Base-by-base conservation (phyloP, 2,797 vertebrate genomes). In the Amniataba percoides region DNA sequence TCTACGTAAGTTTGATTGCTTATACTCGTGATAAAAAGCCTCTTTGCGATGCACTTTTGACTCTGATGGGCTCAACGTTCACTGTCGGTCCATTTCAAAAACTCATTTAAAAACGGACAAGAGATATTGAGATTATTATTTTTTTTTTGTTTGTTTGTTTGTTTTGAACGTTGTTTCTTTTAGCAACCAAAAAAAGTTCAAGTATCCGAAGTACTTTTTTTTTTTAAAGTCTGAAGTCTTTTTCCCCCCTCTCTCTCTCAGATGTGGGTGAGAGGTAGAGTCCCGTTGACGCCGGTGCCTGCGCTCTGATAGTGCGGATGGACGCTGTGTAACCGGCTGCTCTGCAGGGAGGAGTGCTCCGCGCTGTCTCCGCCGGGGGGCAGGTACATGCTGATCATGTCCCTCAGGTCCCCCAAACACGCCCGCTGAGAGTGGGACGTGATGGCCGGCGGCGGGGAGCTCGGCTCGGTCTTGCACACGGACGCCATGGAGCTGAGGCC, bases 351-450 rank as follows among this genome's bases (percentile, higher is more conserved):
- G 36, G 97, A 94, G 80, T 98, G 96, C 83, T 98, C 98, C 15
- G 96, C 94, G 85, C 96, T 96, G 56, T 99, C 98, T 72, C 98
- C 98, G 18, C 98, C 97, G 80, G 98, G 98, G 16, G 98, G 98
- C 93, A 99, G 97, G 92, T 99, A 99, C 98, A 99, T 99, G 95
- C 98, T 99, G 93, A 99, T 99, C 98, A 99, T 99, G 91, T 99
- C 98, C 95, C 98, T 94, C 95, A 99, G 96, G 93, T 99, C 98
- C 74, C 98, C 98, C 90, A 99, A 95, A 89, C 98, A 99, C 78
- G 98, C 97, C 84, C 98, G 95, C 94, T 99, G 98, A 61, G 97
- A 98, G 93, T 98, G 98, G 75, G 98, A 97, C 19, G 97, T 92
- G 92, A 99, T 97, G 92, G 98, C 97, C 73, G 97, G 96, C 18